Conservation (phyloP, 2,113 vertebrate genomes). For the Lanius collurio region DNA sequence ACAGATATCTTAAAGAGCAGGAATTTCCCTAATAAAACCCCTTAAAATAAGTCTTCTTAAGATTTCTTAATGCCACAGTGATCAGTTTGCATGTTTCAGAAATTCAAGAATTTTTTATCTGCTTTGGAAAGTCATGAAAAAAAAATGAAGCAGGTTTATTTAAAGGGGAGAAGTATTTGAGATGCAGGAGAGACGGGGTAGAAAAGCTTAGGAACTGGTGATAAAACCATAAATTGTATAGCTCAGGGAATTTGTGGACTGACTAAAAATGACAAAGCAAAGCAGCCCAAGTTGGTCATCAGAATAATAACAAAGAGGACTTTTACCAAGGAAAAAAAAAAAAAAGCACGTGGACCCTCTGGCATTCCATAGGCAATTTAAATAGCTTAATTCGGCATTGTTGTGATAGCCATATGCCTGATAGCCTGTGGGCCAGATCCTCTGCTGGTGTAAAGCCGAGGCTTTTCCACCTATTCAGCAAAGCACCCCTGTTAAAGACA, state of each 20-base stretch:
- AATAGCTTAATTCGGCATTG: conserved; percentile 61
- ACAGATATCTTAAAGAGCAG: conserved; percentile 76
- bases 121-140: conserved; percentile 72
- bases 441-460: conserved; percentile 8
- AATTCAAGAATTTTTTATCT: conserved; percentile 76
- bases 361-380: conserved; percentile 42
- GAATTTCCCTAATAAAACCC: conserved; percentile 78
- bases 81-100: conserved; percentile 77
- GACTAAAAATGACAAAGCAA: conserved; percentile 69
- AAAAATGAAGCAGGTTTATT: conserved; percentile 71
- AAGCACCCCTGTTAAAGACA: background rate
- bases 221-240: conserved; percentile 72
- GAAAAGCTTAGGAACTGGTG: conserved; percentile 62
- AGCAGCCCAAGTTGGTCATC: conserved; percentile 59
- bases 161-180: conserved; percentile 69
- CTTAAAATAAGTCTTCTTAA: conserved; percentile 79
- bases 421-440: conserved; percentile 26
- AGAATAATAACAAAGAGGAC: conserved; percentile 55
- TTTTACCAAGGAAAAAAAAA: background rate
- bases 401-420: conserved; percentile 36
- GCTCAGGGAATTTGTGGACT: conserved; percentile 67
- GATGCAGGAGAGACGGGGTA: conserved; percentile 63
- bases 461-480: conserved; percentile 2
- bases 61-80: conserved; percentile 77
- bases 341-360: conserved; percentile 1